A percentile compares a stretch with the other conserved stretches of the same genome.
Conservation (phyloP, 1,140 invertebrate genomes). For the Aleiodes sp. region DNA sequence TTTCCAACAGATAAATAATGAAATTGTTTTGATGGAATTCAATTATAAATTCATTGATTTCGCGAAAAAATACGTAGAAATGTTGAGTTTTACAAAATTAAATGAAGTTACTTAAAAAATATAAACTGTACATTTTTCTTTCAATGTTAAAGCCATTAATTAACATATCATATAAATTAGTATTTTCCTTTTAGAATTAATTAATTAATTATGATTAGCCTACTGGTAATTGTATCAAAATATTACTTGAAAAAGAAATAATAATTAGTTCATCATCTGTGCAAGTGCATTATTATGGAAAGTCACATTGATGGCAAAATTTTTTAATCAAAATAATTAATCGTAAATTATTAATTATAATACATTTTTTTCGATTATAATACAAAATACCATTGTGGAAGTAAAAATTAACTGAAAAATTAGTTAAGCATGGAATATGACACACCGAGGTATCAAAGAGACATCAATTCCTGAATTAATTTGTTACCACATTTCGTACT, state of each 20-base stretch:
- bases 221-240: constrained; percentile 4
- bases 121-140: constrained; percentile 1
- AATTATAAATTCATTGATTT: too few relatives aligned
- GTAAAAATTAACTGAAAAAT: too few relatives aligned
- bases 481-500: too few relatives aligned
- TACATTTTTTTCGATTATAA: background rate
- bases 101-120: background rate
- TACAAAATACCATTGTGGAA: constrained; percentile 6
- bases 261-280: constrained; percentile 1
- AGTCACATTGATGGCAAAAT: constrained; percentile 9
- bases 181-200: background rate
- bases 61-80: too few relatives aligned
- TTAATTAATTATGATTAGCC: background rate
- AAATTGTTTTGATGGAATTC: too few relatives aligned
- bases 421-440: constrained; percentile 24
- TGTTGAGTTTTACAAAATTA: background rate
- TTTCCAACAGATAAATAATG: too few relatives aligned
- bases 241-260: constrained; percentile 8
- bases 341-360: background rate
- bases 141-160: background rate
- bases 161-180: constrained; percentile 10
- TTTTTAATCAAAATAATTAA: background rate
- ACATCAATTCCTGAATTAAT: constrained; percentile 7
- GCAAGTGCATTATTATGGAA: constrained; percentile 7
- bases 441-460: constrained; percentile 15